phyloP scores from a whole-genome alignment of 2,113 vertebrate species.

The Lampris megalopsis region DNA sequence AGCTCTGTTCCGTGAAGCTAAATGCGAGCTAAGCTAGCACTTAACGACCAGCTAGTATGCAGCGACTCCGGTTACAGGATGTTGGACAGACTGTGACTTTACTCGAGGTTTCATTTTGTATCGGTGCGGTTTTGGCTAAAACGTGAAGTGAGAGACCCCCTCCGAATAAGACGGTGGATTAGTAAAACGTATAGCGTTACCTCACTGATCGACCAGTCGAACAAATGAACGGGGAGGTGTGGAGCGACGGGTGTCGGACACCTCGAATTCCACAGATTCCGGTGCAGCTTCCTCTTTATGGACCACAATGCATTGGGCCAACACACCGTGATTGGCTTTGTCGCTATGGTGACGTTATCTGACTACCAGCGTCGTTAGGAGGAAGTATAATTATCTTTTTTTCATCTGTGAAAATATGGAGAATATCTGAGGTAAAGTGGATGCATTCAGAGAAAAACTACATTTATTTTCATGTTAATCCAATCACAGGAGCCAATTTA shows the following conservation, averaged over 20 bases:
- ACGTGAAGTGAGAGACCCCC: background rate
- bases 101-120: too few species aligned
- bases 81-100: slow-evolving; percentile 1
- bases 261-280: slow-evolving; percentile 82
- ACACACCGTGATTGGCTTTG: background rate
- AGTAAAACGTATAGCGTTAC: slow-evolving; percentile 9
- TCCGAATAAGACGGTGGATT: background rate
- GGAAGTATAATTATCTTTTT: too few species aligned
- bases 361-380: too few species aligned
- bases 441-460: too few species aligned
- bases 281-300: slow-evolving; percentile 60
- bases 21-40: slow-evolving; percentile 9
- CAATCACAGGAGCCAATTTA: too few species aligned
- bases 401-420: too few species aligned
- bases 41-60: slow-evolving; percentile 46
- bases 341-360: too few species aligned
- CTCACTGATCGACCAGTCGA: slow-evolving; percentile 17
- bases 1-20: background rate
- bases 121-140: too few species aligned
- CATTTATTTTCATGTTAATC: too few species aligned
- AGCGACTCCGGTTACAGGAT: slow-evolving; percentile 35
- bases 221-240: background rate
- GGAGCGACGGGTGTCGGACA: slow-evolving; percentile 54
- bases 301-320: slow-evolving; percentile 74
- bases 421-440: too few species aligned